These are phyloP conservation scores for Aurelia coerulea DNA, from an alignment of 30 jellyfish, hydroid and myxozoan species.

Conservation along the genomic window DNA sequence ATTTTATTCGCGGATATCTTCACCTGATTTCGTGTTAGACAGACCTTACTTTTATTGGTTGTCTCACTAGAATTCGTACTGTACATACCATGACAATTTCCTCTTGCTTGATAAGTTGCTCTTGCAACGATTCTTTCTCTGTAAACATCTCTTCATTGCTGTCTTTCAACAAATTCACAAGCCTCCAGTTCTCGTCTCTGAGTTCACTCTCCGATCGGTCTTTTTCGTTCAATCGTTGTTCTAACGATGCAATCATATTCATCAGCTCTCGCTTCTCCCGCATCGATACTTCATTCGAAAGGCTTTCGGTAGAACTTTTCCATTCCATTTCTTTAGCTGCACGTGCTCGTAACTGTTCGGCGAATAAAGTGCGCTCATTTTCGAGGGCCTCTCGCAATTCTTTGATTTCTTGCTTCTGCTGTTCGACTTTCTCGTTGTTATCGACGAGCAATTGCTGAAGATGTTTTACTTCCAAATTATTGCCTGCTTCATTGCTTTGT, in stretches of 20 bases:
- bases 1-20: too few relatives aligned
- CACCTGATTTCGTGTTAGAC: too few relatives aligned
- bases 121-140: conserved; percentile 69
- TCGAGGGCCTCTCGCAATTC: conserved; percentile 61
- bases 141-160: conserved; percentile 61
- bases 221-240: conserved; percentile 59
- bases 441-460: conserved; percentile 62
- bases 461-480: conserved; percentile 61
- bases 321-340: conserved; percentile 56
- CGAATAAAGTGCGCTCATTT: conserved; percentile 70
- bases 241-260: conserved; percentile 44
- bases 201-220: conserved; percentile 60
- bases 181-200: conserved; percentile 63
- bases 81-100: conserved; percentile 72
- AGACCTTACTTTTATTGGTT: too few relatives aligned
- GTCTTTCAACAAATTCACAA: conserved; percentile 66
- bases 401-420: conserved; percentile 53
- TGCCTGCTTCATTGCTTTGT: neutral
- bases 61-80: too few relatives aligned
- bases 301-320: conserved; percentile 25
- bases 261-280: conserved; percentile 46
- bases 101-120: conserved; percentile 73
- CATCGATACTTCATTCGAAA: conserved; percentile 18
- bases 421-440: conserved; percentile 54
- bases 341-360: conserved; percentile 71